A percentile compares a stretch with the other conserved stretches of the same genome.
Conservation (phyloP, 2,888 invertebrate species). For the Steromphala cineraria region DNA sequence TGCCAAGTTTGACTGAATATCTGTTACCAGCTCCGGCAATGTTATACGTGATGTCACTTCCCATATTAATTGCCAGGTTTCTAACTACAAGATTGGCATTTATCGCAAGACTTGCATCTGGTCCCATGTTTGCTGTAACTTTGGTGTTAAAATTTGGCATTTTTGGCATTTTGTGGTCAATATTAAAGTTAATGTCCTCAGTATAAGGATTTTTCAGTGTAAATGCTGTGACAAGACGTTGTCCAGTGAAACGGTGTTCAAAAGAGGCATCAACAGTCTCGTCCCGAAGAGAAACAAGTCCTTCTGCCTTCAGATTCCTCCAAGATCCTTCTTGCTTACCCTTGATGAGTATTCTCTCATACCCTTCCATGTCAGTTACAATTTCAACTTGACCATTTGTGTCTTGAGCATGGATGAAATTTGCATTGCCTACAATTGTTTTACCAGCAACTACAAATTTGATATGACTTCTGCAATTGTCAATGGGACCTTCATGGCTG, state of each 20-base stretch:
- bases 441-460: constrained; percentile 32
- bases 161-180: constrained; percentile 21
- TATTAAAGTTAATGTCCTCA: constrained; percentile 32
- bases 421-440: neutral
- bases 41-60: neutral
- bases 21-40: neutral
- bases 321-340: neutral
- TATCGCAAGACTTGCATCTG: neutral
- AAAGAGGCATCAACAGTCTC: neutral
- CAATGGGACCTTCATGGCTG: constrained; percentile 48
- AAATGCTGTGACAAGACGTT: neutral
- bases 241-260: neutral
- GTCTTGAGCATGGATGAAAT: neutral
- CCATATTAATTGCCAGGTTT: neutral
- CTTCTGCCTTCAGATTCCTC: neutral
- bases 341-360: neutral
- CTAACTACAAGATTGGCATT: neutral
- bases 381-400: neutral
- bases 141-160: neutral
- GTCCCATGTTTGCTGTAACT: neutral
- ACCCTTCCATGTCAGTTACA: neutral
- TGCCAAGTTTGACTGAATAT: neutral
- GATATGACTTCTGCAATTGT: constrained; percentile 49
- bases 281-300: neutral
- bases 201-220: constrained; percentile 41